Base-by-base conservation (phyloP, 2,888 invertebrate species). In the Chrysolina oricalcia region DNA sequence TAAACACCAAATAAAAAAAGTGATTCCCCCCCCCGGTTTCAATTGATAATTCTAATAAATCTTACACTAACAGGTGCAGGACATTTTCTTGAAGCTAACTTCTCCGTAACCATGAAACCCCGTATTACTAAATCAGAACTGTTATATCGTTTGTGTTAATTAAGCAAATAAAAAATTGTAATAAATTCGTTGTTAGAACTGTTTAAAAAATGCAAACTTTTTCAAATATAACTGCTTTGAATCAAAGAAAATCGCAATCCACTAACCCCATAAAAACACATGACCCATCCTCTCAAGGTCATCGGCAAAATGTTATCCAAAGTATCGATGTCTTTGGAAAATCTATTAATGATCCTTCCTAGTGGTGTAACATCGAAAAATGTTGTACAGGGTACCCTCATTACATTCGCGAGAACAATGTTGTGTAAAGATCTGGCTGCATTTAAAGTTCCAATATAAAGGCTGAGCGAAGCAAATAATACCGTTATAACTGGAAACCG, bases 361-460 rank as follows among this genome's bases (percentile, higher is more conserved):
- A 93, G 90, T 78, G 95, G 95, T 84, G 95, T 95, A 83, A 94
- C 93, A 89, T 95, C 95, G 91, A 93, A 95, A 91, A 94, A 95
- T 86, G 92, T 92, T 86, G 91, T 90, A 89, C 91, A 89, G 74
- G 94, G 93, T 83, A 92, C 92, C 87, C 92, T 91, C 85, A 95
- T 89, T 86, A 94, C 91, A 86, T 92, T 91, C 81, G 86, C 87
- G 83, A 95, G 91, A 88, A 94, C 90, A 82, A 90, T 89, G 84
- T 90, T 89, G 90, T 95, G 95, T 85, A 95, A 91, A 84, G 90
- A 88, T 86, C 90, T 89, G 85, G 92, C 91, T 82, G 91, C 92
- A 83, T 89, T 89, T 90, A 94, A 90, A 85, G 92, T 90, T 88
- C 93, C 93, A 87, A 93, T 88, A 90, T 91, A 93, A 89, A 93